Percentiles rank a stretch among this genome's conserved stretches.
Evolutionary conservation across 2,797 vertebrate genomes (phyloP).

Genomic region (Chaetodon trifasciatus): DNA sequence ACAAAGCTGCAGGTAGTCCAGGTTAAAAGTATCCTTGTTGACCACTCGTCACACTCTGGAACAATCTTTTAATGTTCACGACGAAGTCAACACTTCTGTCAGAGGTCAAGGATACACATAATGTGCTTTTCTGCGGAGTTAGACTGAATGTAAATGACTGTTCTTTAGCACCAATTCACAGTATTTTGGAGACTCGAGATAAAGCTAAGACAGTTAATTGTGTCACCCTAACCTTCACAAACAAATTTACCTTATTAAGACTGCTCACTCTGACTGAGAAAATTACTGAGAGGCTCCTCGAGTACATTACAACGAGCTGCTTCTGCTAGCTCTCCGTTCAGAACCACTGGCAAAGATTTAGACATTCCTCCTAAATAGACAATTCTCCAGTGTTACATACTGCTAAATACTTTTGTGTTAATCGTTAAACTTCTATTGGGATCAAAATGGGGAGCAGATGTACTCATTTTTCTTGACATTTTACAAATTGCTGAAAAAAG

Average conservation of each 20-base stretch:
- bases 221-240: neutral
- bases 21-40: too few species aligned
- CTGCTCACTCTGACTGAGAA: constrained; percentile 15
- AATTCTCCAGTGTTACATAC: neutral
- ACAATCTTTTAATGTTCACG: too few species aligned
- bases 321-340: neutral
- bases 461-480: neutral
- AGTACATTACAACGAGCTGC: neutral
- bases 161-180: neutral
- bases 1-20: too few species aligned
- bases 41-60: too few species aligned
- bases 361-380: neutral
- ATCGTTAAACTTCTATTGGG: neutral
- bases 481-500: neutral
- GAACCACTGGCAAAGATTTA: neutral
- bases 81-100: too few species aligned
- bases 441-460: neutral
- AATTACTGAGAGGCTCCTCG: neutral
- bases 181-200: neutral
- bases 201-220: too few species aligned
- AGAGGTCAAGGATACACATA: too few species aligned
- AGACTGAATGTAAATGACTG: too few species aligned
- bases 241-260: neutral
- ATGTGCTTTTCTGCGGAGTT: too few species aligned
- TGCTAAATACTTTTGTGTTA: constrained; percentile 2